A percentile compares a stretch with the other conserved stretches of the same genome.
Evolutionary conservation across 37 sponge, comb jelly and placozoan species (phyloP).

Genomic region (Eunapius fragilis): DNA sequence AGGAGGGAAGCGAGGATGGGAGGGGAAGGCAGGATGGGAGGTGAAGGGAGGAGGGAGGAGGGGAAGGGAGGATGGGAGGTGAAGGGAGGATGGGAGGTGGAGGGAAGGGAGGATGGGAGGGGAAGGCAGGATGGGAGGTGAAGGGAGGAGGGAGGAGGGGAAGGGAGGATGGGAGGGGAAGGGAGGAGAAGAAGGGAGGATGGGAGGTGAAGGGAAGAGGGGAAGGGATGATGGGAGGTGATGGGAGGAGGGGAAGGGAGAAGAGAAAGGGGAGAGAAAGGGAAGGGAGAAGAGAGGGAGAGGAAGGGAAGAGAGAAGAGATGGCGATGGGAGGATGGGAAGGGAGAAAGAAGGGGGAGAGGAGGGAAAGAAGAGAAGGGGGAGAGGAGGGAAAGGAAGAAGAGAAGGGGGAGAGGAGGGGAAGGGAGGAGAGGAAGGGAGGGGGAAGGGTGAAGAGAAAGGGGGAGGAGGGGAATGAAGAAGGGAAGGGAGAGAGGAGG

Average conservation of each 20-base stretch:
- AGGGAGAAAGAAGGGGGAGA: slow-evolving; percentile 13
- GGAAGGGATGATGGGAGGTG: no score
- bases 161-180: background rate
- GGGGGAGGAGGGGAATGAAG: background rate
- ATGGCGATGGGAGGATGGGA: no score
- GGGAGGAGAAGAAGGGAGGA: no score
- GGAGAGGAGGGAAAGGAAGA: background rate
- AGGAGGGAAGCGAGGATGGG: background rate
- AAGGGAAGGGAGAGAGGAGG: background rate
- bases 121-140: background rate
- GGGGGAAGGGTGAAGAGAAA: background rate
- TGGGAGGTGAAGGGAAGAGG: no score
- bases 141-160: background rate
- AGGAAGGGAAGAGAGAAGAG: slow-evolving; percentile 9
- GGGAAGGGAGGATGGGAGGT: no score
- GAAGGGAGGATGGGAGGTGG: no score
- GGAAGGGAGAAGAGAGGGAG: no score
- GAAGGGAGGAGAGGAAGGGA: background rate
- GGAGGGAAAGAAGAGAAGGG: background rate
- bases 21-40: background rate
- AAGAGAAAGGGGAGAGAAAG: no score
- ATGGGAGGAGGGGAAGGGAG: no score
- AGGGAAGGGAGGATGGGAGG: background rate
- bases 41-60: background rate
- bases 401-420: background rate